A percentile compares a stretch with the other conserved stretches of the same genome.
Conservation (phyloP, 2,113 vertebrate species). For the Erythrolamprus reginae region DNA sequence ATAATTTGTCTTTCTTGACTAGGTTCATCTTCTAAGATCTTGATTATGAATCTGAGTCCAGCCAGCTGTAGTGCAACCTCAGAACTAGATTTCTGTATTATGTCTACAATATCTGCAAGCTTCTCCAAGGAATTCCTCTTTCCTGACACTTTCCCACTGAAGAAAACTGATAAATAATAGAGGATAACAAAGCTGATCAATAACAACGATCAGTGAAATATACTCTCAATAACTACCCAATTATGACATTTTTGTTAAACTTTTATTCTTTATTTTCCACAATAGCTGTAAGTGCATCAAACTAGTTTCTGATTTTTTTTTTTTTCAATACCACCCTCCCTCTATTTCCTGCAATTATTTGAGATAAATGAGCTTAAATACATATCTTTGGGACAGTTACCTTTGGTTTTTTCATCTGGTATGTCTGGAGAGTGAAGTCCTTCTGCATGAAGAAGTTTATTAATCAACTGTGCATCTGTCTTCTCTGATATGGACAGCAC, state of each 20-base stretch:
- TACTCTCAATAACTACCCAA: background rate
- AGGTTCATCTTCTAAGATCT: constrained; percentile 75
- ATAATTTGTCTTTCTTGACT: constrained; percentile 30
- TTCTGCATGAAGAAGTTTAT: constrained; percentile 76
- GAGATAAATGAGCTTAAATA: rapidly evolving
- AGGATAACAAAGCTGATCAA: constrained; percentile 57
- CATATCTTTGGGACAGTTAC: constrained; percentile 13
- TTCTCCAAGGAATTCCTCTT: constrained; percentile 72
- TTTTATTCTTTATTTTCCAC: background rate
- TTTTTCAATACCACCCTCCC: background rate
- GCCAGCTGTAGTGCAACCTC: constrained; percentile 72
- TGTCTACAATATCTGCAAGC: constrained; percentile 69
- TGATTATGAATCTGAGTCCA: constrained; percentile 69
- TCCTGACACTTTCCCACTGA: constrained; percentile 60
- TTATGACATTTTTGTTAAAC: background rate
- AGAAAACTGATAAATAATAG: constrained; percentile 58
- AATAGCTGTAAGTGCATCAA: no score
- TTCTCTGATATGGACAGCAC: background rate
- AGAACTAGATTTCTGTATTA: constrained; percentile 71
- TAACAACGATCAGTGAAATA: background rate
- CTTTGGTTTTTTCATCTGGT: constrained; percentile 77
- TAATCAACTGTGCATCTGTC: constrained; percentile 64
- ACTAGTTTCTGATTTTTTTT: background rate
- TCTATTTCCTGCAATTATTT: rapidly evolving
- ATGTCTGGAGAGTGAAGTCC: constrained; percentile 66